Conservation (phyloP, 2,888 invertebrate species). For the Sipha maydis region DNA sequence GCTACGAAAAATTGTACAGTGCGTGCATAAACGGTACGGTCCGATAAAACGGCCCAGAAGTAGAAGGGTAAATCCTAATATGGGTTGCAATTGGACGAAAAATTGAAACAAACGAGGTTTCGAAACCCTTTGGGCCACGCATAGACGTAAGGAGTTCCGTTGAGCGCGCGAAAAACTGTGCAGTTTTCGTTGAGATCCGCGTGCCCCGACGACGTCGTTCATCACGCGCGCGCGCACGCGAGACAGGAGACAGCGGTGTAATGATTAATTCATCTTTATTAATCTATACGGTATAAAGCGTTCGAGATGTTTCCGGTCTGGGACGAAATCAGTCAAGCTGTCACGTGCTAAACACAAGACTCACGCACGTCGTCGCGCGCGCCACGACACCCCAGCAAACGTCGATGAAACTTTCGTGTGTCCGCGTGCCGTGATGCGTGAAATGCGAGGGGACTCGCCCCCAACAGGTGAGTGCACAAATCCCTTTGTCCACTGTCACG, state of each 20-base stretch:
- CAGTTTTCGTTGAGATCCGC: too few species aligned
- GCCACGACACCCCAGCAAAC: neutral
- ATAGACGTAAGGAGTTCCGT: too few species aligned
- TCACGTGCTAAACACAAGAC: neutral
- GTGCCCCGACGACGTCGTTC: neutral
- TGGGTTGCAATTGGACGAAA: too few species aligned
- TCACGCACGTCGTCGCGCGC: too few species aligned
- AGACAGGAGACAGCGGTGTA: neutral
- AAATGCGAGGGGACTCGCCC: neutral
- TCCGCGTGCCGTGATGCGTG: neutral
- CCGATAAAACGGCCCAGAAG: too few species aligned
- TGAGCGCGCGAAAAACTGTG: too few species aligned
- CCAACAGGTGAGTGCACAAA: constrained; percentile 19
- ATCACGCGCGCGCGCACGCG: neutral
- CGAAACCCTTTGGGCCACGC: too few species aligned
- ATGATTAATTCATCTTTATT: neutral
- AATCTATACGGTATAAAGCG: neutral
- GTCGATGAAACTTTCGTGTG: neutral
- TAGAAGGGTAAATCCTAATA: too few species aligned
- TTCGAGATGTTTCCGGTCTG: neutral
- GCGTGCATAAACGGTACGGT: too few species aligned
- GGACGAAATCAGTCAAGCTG: neutral
- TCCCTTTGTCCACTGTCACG: neutral
- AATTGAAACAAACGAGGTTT: too few species aligned
- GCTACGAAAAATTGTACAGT: too few species aligned